Conservation (phyloP, 2,797 vertebrate species). For the Hoplostethus mediterraneus region DNA sequence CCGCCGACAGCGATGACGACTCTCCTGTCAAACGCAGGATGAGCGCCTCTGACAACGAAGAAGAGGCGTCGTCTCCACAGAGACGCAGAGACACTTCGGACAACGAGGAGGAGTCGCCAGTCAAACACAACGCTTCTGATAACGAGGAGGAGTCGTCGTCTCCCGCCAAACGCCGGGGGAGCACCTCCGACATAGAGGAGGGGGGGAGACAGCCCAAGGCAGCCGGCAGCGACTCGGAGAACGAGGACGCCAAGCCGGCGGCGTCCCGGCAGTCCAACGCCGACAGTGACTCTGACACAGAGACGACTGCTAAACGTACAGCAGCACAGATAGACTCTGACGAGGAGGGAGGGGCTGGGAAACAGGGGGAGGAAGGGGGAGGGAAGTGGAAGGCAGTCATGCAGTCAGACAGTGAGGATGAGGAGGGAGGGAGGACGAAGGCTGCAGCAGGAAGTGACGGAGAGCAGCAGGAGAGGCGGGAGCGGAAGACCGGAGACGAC, state of each 20-base stretch:
- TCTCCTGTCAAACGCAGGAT: conserved; percentile 80
- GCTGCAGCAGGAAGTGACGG: conserved; percentile 82
- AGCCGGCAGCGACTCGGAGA: conserved; percentile 83
- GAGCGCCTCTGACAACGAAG: conserved; percentile 83
- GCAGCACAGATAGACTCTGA: conserved; percentile 83
- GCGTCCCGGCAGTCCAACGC: conserved; percentile 81
- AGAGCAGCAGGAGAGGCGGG: conserved; percentile 77
- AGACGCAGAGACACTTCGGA: conserved; percentile 85
- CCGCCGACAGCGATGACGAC: conserved; percentile 77
- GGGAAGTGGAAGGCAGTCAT: conserved; percentile 84
- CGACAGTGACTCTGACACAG: conserved; percentile 82
- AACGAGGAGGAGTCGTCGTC: conserved; percentile 57
- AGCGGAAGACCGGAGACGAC: conserved; percentile 61
- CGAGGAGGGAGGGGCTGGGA: conserved; percentile 71
- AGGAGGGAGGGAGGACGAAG: conserved; percentile 69
- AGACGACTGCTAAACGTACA: conserved; percentile 72
- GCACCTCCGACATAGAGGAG: conserved; percentile 59
- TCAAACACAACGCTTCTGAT: background rate
- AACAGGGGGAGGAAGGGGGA: conserved; percentile 63
- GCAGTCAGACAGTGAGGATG: conserved; percentile 86
- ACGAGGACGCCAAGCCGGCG: conserved; percentile 73
- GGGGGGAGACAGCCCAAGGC: conserved; percentile 41
- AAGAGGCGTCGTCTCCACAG: conserved; percentile 63
- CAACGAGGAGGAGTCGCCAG: conserved; percentile 72
- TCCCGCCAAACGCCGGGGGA: conserved; percentile 24